These are phyloP conservation scores for Sebastes taczanowskii DNA, from an alignment of 2,797 vertebrate genomes.

Conservation along the genomic window DNA sequence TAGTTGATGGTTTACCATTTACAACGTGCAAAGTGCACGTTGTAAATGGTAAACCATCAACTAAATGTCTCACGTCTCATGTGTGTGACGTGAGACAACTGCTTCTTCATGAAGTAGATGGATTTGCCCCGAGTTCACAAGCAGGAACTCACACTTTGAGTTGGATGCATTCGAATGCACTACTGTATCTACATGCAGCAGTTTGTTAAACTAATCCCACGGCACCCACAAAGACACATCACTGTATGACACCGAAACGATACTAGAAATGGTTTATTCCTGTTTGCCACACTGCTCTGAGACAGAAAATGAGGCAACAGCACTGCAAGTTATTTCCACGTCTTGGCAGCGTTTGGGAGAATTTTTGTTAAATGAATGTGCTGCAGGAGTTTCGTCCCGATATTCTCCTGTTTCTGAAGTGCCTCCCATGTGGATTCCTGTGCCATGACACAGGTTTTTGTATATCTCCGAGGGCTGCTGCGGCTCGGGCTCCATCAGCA, in stretches of 20 bases:
- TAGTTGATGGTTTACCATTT: no score
- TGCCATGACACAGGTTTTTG: conserved; percentile 56
- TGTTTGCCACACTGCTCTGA: conserved; percentile 7
- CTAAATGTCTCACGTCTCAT: no score
- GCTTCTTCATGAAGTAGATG: no score
- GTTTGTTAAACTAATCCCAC: conserved; percentile 47
- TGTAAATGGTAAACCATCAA: no score
- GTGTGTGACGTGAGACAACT: no score
- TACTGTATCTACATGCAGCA: conserved; percentile 19
- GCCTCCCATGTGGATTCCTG: conserved; percentile 58
- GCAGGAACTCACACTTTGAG: not conserved
- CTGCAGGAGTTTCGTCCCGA: conserved; percentile 45
- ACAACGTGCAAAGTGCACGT: no score
- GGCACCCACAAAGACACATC: conserved; percentile 23
- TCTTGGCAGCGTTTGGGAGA: conserved; percentile 35
- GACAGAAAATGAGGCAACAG: conserved; percentile 44
- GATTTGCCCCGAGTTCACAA: no score
- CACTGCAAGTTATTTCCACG: conserved; percentile 50
- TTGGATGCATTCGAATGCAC: conserved; percentile 24
- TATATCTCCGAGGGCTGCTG: conserved; percentile 50
- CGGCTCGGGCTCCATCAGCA: conserved; percentile 59
- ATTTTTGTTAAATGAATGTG: conserved; percentile 44
- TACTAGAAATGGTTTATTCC: conserved; percentile 34
- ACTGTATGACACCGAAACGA: conserved; percentile 13
- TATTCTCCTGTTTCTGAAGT: conserved; percentile 50